Evolutionary conservation across 2,113 vertebrate genomes (phyloP).

Genomic region (Aptenodytes forsteri): DNA sequence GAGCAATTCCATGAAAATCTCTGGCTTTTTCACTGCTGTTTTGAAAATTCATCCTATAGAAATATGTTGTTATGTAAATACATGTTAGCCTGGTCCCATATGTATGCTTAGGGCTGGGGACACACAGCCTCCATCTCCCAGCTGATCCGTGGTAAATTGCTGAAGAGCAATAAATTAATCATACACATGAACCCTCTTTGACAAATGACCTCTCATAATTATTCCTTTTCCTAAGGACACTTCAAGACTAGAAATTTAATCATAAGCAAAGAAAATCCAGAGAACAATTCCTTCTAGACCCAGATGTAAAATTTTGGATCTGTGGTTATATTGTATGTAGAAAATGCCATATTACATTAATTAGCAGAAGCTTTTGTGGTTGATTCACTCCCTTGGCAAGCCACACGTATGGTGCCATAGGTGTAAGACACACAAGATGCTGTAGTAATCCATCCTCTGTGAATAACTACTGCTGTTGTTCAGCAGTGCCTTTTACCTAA

Average conservation of each 20-base stretch:
- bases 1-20: background rate
- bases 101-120: background rate
- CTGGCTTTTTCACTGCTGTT: background rate
- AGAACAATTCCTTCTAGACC: background rate
- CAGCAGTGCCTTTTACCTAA: background rate
- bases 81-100: background rate
- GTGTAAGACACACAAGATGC: background rate
- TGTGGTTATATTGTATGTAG: background rate
- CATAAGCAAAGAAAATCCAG: background rate
- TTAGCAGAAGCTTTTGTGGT: background rate
- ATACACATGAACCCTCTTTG: slow-evolving; percentile 3
- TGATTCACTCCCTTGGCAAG: background rate
- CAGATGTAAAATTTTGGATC: background rate
- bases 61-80: background rate
- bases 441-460: background rate
- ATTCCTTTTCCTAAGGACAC: background rate
- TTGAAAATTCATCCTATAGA: background rate
- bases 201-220: slow-evolving; percentile 17
- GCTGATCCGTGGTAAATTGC: background rate
- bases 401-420: rapidly evolving
- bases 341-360: background rate
- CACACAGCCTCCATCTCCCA: background rate
- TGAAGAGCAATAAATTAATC: slow-evolving; percentile 20
- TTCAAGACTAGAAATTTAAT: background rate
- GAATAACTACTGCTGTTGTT: background rate